Conservation (phyloP, 2,113 vertebrate genomes). For the Pandion haliaetus region DNA sequence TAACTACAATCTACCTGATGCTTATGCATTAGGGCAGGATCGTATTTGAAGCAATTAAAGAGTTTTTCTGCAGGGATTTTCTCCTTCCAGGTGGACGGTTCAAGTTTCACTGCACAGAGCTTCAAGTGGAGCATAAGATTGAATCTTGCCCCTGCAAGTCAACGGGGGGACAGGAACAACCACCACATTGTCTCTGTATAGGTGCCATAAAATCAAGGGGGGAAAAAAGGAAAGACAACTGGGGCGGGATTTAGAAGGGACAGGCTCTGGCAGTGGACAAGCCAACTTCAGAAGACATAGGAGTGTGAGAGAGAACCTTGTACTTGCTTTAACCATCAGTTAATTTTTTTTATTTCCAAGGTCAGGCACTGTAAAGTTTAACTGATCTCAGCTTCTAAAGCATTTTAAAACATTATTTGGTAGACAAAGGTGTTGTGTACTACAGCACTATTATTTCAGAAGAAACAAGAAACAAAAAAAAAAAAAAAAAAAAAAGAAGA, state of each 20-base stretch:
- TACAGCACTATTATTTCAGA: neutral
- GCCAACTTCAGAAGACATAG: neutral
- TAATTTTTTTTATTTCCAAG: neutral
- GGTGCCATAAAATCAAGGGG: neutral
- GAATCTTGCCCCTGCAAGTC: neutral
- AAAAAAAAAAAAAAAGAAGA: neutral
- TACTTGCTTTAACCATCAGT: neutral
- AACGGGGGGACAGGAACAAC: neutral
- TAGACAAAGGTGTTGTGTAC: neutral
- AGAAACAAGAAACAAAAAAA: neutral
- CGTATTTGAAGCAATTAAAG: constrained; percentile 6
- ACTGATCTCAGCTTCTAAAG: neutral
- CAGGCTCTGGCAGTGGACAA: neutral
- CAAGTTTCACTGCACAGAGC: neutral
- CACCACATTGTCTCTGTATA: neutral
- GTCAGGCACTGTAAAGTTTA: neutral
- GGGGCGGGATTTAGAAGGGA: neutral
- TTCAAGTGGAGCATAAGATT: neutral
- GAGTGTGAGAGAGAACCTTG: neutral
- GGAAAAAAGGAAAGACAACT: neutral
- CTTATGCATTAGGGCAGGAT: constrained; percentile 9
- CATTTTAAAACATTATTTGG: neutral
- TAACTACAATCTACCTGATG: neutral
- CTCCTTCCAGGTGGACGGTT: constrained; percentile 29
- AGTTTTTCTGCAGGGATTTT: constrained; percentile 18